A percentile compares a stretch with the other conserved stretches of the same genome.
Conservation (phyloP, 2,888 invertebrate species). For the Macaria liturata region DNA sequence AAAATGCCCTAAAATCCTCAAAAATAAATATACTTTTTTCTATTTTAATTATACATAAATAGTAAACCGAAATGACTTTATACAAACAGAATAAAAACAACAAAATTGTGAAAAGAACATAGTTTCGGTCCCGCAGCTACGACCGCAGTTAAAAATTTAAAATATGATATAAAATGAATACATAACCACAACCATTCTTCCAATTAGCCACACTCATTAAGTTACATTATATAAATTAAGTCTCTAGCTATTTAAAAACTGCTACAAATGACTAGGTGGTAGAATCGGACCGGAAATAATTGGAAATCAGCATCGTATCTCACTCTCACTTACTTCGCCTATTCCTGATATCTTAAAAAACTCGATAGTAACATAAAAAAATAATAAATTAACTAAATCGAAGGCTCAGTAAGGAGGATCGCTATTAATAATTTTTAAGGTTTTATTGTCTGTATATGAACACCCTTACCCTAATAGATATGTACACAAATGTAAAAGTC, state of each 20-base stretch:
- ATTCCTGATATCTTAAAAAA: too few relatives aligned
- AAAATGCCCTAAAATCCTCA: conserved; percentile 60
- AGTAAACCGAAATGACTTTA: conserved; percentile 73
- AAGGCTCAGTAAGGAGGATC: conserved; percentile 6
- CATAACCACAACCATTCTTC: conserved; percentile 66
- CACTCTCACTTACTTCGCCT: not conserved
- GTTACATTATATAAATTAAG: conserved; percentile 59
- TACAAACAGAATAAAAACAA: conserved; percentile 66
- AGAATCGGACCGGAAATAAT: conserved; percentile 50
- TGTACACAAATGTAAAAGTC: conserved; percentile 79
- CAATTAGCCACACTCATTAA: conserved; percentile 64
- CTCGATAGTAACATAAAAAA: not conserved
- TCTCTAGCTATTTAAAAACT: conserved; percentile 70
- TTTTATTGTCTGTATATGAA: conserved; percentile 35
- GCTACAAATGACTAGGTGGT: conserved; percentile 76
- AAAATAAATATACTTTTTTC: conserved; percentile 76
- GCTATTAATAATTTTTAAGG: conserved; percentile 2
- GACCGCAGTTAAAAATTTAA: conserved; percentile 23
- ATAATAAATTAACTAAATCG: conserved; percentile 5
- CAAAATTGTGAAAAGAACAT: conserved; percentile 42
- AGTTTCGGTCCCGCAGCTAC: conserved; percentile 54
- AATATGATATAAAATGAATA: conserved; percentile 16
- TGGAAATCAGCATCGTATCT: not conserved
- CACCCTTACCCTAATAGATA: conserved; percentile 78
- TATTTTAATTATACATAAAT: conserved; percentile 76